phyloP scores from a whole-genome alignment of 1,140 invertebrate genomes.

The Ips typographus region DNA sequence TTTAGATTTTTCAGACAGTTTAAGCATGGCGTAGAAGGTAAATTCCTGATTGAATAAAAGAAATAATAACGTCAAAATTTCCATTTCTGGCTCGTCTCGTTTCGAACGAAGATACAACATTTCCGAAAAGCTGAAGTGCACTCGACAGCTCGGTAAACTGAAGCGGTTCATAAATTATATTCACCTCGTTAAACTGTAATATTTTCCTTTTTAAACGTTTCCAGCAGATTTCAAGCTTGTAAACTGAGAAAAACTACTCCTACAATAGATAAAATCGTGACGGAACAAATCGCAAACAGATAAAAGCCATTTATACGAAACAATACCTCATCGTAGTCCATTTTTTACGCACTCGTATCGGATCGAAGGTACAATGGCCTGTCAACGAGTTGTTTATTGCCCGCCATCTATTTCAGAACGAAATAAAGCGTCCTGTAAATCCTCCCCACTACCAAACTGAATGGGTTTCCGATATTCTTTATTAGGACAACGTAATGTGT shows the following conservation, averaged over 20 bases:
- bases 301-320: conserved; percentile 20
- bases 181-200: conserved; percentile 27
- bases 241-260: not conserved
- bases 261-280: not conserved
- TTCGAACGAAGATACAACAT: conserved; percentile 4
- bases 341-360: conserved; percentile 25
- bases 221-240: conserved; percentile 17
- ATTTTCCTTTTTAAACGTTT: conserved; percentile 21
- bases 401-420: conserved; percentile 4
- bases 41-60: conserved; percentile 11
- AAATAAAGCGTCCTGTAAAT: conserved; percentile 18
- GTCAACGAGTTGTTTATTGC: conserved; percentile 28
- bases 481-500: no score
- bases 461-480: no score
- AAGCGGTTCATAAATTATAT: conserved; percentile 24
- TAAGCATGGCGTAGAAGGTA: not conserved
- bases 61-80: conserved; percentile 13
- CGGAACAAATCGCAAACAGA: not conserved
- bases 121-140: conserved; percentile 17
- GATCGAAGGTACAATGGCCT: conserved; percentile 17
- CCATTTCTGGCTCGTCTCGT: conserved; percentile 8
- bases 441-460: no score
- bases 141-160: conserved; percentile 24
- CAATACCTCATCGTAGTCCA: conserved; percentile 17
- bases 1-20: no score